Base-by-base conservation (phyloP, 2,888 invertebrate species). In the Drosophila leonis region DNA sequence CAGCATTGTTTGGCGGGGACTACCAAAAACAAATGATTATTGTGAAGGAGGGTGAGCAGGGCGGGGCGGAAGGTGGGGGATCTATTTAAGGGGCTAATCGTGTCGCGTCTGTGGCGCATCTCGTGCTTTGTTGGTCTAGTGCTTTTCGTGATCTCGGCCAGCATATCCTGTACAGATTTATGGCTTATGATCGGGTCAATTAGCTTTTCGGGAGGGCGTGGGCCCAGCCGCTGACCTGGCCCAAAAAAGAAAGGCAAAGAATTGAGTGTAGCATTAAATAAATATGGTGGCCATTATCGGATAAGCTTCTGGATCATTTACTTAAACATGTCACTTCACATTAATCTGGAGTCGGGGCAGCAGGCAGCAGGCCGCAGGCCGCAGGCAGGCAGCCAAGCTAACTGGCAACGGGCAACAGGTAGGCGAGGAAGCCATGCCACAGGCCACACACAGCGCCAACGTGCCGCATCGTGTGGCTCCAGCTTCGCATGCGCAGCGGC, bases 281-380 rank as follows among this genome's bases (percentile, higher is more conserved):
- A 90, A 90, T 90, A 90, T 90, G 88, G 84, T 85, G 85, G 82
- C 88, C 86, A 91, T 92, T 92, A 92, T 92, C 92, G 91, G 92
- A 92, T 92, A 87, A 92, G 91, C 92, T 92, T 92, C 92, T 91
- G 91, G 83, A 91, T 88, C 86, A 90, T 90, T 78, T 83, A 89
- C 85, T 88, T 82, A 90, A 90, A 86, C 90, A 87, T 91, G 91
- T 91, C 91, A 91, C 88, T 91, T 89, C 82, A 91, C 91, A 91
- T 88, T 89, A 84, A 90, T 86, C 82, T 84, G 75, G 60, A 74
- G 64, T 65, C 74, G 55, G 60, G 65, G 68, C 74, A 41, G 31
- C 56, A 48, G 42, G 35, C 51, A 1, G 51, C 71, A 78, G 66
- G 44, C 44, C 18, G 20, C 39, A 24, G 18, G 37, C 7, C 41